These are phyloP conservation scores for Cyclargus thomasi DNA, from an alignment of 1,140 invertebrate genomes.

Conservation along the genomic window DNA sequence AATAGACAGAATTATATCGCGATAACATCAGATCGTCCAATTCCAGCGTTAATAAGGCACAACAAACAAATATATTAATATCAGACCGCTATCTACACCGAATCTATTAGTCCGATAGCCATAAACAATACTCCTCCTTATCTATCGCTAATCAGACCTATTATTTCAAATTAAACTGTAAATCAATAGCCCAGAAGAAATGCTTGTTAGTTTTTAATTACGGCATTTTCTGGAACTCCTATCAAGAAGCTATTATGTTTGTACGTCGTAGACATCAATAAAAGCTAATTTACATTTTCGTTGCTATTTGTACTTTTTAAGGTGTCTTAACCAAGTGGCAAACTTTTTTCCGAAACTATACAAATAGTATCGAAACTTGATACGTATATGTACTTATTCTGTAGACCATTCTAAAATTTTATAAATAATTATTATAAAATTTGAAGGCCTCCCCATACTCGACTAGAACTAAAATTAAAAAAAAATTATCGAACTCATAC, in stretches of 20 bases:
- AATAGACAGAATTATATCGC: conserved; percentile 40
- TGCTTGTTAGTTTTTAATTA: conserved; percentile 10
- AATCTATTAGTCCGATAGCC: background rate
- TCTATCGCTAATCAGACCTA: conserved; percentile 6
- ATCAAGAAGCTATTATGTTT: background rate
- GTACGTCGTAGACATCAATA: background rate
- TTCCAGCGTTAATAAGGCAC: conserved; percentile 18
- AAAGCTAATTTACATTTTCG: background rate
- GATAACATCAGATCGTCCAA: conserved; percentile 35
- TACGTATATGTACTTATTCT: no score
- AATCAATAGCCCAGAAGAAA: conserved; percentile 1
- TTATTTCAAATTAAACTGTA: conserved; percentile 16
- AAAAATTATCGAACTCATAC: no score
- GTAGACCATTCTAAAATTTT: no score
- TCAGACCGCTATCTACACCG: background rate
- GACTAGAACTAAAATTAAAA: no score
- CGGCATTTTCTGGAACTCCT: conserved; percentile 7
- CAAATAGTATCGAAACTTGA: no score
- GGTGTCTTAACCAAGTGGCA: no score
- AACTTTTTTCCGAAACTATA: no score
- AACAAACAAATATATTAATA: conserved; percentile 10
- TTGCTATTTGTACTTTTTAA: no score
- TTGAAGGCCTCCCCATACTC: no score
- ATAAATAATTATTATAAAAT: no score
- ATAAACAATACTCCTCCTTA: background rate